Evolutionary conservation across 2,113 vertebrate genomes (phyloP).

Genomic region (Acanthochromis polyacanthus): DNA sequence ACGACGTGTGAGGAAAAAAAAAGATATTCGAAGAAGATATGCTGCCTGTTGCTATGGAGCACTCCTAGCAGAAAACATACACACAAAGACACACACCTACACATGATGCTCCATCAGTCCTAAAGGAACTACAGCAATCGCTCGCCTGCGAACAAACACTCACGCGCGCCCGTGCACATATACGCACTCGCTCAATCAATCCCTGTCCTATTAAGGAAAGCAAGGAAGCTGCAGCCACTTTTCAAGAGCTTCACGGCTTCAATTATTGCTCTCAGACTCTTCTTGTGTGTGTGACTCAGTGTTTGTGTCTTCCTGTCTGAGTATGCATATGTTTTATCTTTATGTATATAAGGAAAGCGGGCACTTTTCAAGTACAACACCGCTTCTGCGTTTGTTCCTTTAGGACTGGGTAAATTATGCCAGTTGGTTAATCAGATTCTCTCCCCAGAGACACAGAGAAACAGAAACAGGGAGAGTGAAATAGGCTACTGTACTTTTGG

Average conservation of each 20-base stretch:
- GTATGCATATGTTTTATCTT: slow-evolving; percentile 18
- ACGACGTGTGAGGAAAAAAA: slow-evolving; percentile 47
- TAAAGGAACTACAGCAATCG: slow-evolving; percentile 53
- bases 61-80: slow-evolving; percentile 34
- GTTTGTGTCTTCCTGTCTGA: neutral
- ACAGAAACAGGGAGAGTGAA: slow-evolving; percentile 14
- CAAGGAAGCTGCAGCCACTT: slow-evolving; percentile 26
- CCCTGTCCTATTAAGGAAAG: slow-evolving; percentile 26
- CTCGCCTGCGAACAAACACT: slow-evolving; percentile 4
- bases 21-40: slow-evolving; percentile 71
- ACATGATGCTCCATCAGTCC: slow-evolving; percentile 51
- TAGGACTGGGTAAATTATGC: slow-evolving; percentile 61
- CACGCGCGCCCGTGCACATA: neutral
- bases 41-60: slow-evolving; percentile 83
- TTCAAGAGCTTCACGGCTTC: slow-evolving; percentile 39
- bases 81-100: slow-evolving; percentile 57
- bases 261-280: neutral
- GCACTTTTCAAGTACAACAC: slow-evolving; percentile 51
- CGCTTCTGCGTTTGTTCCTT: slow-evolving; percentile 45
- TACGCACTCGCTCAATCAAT: slow-evolving; percentile 4
- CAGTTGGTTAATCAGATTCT: slow-evolving; percentile 73
- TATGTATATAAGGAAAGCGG: slow-evolving; percentile 23
- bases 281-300: slow-evolving; percentile 5
- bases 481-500: slow-evolving; percentile 9
- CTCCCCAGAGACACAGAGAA: slow-evolving; percentile 45